These are phyloP conservation scores for Hippocampus guttulatus DNA, from an alignment of 2,113 vertebrate species.

Conservation along the genomic window DNA sequence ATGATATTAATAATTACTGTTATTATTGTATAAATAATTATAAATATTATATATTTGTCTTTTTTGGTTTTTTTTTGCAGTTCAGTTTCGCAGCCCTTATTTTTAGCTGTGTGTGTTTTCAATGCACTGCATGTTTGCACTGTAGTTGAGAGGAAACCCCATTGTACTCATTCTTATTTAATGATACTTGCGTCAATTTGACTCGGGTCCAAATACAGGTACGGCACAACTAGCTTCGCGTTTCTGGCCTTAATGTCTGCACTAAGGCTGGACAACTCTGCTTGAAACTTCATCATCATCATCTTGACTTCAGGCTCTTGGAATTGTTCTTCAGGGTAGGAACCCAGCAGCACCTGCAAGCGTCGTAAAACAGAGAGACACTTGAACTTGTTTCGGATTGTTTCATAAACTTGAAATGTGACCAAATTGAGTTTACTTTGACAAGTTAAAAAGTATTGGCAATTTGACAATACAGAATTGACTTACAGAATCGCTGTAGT, in stretches of 20 bases:
- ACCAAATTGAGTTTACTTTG: too few species aligned
- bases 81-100: too few species aligned
- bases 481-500: constrained; percentile 21
- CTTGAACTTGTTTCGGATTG: neutral
- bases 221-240: constrained; percentile 35
- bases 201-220: constrained; percentile 45
- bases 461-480: too few species aligned
- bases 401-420: neutral
- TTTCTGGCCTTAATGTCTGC: constrained; percentile 45
- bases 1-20: too few species aligned
- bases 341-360: constrained; percentile 44
- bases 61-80: too few species aligned
- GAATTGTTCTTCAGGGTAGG: constrained; percentile 45
- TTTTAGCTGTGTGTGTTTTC: too few species aligned
- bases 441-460: too few species aligned
- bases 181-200: constrained; percentile 46
- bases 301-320: constrained; percentile 23
- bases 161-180: neutral
- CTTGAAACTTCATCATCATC: constrained; percentile 44
- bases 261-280: constrained; percentile 37
- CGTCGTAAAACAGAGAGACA: neutral
- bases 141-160: too few species aligned
- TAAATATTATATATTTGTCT: too few species aligned
- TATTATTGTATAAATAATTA: too few species aligned
- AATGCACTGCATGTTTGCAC: too few species aligned